Percentiles rank a stretch among this genome's conserved stretches.
phyloP scores from a whole-genome alignment of 2,113 vertebrate species.

The Corythornis cristatus region DNA sequence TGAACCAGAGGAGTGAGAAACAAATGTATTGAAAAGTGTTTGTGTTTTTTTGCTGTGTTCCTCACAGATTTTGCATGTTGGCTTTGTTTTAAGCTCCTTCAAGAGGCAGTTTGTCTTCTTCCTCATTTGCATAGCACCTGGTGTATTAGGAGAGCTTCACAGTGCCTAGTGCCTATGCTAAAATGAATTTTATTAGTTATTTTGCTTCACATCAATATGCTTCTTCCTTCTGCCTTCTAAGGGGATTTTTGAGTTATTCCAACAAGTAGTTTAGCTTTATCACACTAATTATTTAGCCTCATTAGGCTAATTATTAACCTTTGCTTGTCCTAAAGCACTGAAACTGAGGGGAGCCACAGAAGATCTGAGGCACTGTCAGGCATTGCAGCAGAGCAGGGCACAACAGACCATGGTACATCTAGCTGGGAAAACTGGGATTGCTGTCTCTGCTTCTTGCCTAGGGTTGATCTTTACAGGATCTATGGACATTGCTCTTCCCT shows the following conservation, averaged over 20 bases:
- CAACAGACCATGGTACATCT: neutral
- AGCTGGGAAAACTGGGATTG: neutral
- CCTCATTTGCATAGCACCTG: neutral
- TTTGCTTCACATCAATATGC: neutral
- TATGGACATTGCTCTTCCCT: neutral
- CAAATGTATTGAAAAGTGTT: neutral
- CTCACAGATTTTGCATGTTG: neutral
- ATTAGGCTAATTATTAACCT: neutral
- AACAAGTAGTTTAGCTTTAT: slow-evolving; percentile 4
- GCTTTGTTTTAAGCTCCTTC: slow-evolving; percentile 6
- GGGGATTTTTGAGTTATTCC: neutral
- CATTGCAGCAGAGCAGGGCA: neutral
- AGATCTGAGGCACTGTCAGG: neutral
- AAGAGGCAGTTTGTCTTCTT: neutral
- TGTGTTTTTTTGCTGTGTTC: slow-evolving; percentile 25
- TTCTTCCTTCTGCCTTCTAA: slow-evolving; percentile 16
- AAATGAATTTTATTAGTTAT: neutral
- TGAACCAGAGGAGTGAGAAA: neutral
- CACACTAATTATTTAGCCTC: slow-evolving; percentile 22
- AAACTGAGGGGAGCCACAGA: neutral
- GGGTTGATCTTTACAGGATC: neutral
- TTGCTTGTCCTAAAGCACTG: neutral
- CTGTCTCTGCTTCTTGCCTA: neutral
- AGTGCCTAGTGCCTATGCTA: neutral
- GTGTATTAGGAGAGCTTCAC: neutral